Conservation (phyloP, 1,140 invertebrate genomes). For the Tenebrio molitor region DNA sequence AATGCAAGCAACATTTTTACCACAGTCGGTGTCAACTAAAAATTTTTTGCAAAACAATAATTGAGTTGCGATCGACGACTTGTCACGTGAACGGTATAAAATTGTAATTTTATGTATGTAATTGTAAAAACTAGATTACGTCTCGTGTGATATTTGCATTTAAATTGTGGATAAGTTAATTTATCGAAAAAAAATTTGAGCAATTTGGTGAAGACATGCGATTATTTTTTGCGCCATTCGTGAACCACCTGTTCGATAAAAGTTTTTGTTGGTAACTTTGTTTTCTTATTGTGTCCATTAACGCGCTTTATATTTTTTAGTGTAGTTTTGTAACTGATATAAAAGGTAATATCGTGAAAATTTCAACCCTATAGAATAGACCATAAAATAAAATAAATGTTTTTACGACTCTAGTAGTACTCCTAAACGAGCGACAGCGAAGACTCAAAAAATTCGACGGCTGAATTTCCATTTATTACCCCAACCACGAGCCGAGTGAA, state of each 20-base stretch:
- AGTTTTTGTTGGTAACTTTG: background rate
- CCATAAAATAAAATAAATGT: slow-evolving; percentile 21
- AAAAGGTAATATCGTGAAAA: slow-evolving; percentile 20
- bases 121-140: no score
- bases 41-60: no score
- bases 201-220: no score
- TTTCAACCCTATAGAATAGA: slow-evolving; percentile 3
- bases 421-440: slow-evolving; percentile 3
- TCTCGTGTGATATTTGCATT: no score
- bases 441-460: background rate
- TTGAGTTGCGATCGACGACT: no score
- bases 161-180: no score
- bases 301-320: slow-evolving; percentile 5
- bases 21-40: no score
- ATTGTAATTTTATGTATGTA: no score
- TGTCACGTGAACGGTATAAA: no score
- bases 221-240: no score
- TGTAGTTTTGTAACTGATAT: slow-evolving; percentile 11
- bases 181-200: no score
- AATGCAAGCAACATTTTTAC: no score
- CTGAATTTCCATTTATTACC: slow-evolving; percentile 5
- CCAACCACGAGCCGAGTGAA: background rate
- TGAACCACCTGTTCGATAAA: background rate
- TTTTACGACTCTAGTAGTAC: slow-evolving; percentile 8
- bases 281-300: slow-evolving; percentile 23